These are phyloP conservation scores for Acropora tenuis DNA, from an alignment of 64 coral and sea anemone species.

Conservation along the genomic window DNA sequence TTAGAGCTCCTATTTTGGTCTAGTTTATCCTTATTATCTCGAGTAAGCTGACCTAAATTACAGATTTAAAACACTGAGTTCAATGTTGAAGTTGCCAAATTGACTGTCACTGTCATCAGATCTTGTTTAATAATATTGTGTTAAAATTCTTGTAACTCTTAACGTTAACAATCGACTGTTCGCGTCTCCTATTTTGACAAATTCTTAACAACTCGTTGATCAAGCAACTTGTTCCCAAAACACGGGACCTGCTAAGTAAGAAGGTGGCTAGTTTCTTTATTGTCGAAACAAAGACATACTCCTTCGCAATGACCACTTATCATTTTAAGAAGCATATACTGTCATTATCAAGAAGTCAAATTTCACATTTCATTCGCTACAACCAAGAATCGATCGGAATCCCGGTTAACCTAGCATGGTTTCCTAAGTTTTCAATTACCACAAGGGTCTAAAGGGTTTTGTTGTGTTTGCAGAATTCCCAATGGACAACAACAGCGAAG, in stretches of 20 bases:
- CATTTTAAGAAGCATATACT: not conserved
- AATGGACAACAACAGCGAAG: slow-evolving; percentile 61
- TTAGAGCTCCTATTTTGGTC: not conserved
- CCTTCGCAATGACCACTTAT: not conserved
- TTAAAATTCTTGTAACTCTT: not conserved
- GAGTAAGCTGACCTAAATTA: not conserved
- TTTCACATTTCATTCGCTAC: not conserved
- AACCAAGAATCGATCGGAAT: not conserved
- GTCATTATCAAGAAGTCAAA: not conserved
- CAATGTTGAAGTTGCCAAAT: not conserved
- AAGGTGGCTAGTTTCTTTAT: not conserved
- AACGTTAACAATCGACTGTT: not conserved
- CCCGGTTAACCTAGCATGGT: no score
- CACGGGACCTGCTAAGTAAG: not conserved
- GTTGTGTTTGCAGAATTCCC: slow-evolving; percentile 36
- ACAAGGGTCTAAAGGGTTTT: not conserved
- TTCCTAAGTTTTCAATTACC: no score
- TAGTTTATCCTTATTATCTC: not conserved
- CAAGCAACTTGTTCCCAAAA: not conserved
- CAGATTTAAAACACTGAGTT: not conserved
- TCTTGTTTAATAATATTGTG: not conserved
- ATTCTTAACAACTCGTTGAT: not conserved
- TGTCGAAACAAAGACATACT: not conserved
- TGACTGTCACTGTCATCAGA: not conserved
- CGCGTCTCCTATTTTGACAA: not conserved